Percentiles rank a stretch among this genome's conserved stretches.
Conservation (phyloP, 2,888 invertebrate species). For the Steinernema hermaphroditum region DNA sequence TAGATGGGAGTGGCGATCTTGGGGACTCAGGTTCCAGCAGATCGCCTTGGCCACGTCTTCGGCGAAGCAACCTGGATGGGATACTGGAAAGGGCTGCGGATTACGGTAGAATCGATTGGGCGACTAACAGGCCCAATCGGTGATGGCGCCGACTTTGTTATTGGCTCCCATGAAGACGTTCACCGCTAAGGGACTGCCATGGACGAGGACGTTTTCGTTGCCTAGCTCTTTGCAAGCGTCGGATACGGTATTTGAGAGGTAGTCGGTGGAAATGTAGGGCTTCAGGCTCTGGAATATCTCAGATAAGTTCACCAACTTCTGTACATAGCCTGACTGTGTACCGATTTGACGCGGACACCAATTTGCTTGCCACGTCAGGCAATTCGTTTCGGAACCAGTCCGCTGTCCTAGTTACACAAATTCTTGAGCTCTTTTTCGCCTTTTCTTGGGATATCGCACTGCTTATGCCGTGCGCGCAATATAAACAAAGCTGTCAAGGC, state of each 20-base stretch:
- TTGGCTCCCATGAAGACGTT: conserved; percentile 52
- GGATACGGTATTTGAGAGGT: conserved; percentile 48
- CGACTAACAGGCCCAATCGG: conserved; percentile 59
- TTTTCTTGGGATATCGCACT: too few relatives aligned
- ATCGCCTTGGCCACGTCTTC: conserved; percentile 64
- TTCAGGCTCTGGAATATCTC: not conserved
- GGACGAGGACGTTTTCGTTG: conserved; percentile 53
- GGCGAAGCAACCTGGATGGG: conserved; percentile 62
- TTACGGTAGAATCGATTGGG: not conserved
- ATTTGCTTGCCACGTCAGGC: too few relatives aligned
- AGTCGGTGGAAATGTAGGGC: conserved; percentile 46
- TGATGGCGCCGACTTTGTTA: conserved; percentile 48
- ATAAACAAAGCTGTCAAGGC: too few relatives aligned
- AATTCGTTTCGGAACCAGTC: too few relatives aligned
- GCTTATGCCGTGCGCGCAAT: too few relatives aligned
- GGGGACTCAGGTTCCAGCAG: conserved; percentile 58
- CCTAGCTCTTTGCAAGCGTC: conserved; percentile 46
- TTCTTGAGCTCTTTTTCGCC: too few relatives aligned
- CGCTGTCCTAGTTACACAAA: too few relatives aligned
- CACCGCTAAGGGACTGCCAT: conserved; percentile 57
- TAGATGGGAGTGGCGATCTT: conserved; percentile 42
- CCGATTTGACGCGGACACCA: too few relatives aligned
- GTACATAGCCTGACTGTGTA: too few relatives aligned
- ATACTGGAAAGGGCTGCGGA: too few relatives aligned
- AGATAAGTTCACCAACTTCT: too few relatives aligned